phyloP scores from a whole-genome alignment of 2,888 invertebrate species.

The Scotopteryx bipunctaria region DNA sequence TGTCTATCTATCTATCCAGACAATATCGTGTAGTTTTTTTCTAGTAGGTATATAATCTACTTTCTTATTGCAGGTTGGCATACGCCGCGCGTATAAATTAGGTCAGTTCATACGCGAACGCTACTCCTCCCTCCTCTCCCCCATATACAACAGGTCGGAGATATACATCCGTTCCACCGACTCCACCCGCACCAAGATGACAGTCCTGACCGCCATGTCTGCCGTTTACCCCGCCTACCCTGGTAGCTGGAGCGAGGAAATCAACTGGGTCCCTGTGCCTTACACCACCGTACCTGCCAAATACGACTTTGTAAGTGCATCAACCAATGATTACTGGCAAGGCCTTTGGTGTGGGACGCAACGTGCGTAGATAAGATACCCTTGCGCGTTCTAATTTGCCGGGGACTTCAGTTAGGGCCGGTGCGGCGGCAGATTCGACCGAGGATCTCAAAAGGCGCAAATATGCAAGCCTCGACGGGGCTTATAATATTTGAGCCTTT shows the following conservation, averaged over 20 bases:
- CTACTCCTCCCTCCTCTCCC: slow-evolving; percentile 47
- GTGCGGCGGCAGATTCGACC: too few relatives aligned
- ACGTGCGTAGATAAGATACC: too few relatives aligned
- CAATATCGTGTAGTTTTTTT: too few relatives aligned
- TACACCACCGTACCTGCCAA: slow-evolving; percentile 50
- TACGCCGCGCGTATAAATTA: slow-evolving; percentile 41
- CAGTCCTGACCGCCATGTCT: slow-evolving; percentile 50
- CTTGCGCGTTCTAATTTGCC: too few relatives aligned
- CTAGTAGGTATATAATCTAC: too few relatives aligned
- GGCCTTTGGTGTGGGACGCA: too few relatives aligned
- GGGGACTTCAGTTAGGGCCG: too few relatives aligned
- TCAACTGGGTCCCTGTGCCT: slow-evolving; percentile 54
- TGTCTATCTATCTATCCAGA: too few relatives aligned
- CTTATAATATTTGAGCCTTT: too few relatives aligned
- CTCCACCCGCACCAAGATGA: slow-evolving; percentile 57
- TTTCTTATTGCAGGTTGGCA: slow-evolving; percentile 43
- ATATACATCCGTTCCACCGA: slow-evolving; percentile 59
- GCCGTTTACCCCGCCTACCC: slow-evolving; percentile 45
- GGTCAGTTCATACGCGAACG: slow-evolving; percentile 47
- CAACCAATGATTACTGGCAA: too few relatives aligned
- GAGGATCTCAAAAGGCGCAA: too few relatives aligned
- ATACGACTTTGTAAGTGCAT: slow-evolving; percentile 58
- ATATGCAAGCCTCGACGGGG: too few relatives aligned
- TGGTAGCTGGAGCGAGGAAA: slow-evolving; percentile 44
- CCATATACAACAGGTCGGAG: slow-evolving; percentile 51